Evolutionary conservation across 2,797 vertebrate genomes (phyloP).

Genomic region (Scyliorhinus canicula): DNA sequence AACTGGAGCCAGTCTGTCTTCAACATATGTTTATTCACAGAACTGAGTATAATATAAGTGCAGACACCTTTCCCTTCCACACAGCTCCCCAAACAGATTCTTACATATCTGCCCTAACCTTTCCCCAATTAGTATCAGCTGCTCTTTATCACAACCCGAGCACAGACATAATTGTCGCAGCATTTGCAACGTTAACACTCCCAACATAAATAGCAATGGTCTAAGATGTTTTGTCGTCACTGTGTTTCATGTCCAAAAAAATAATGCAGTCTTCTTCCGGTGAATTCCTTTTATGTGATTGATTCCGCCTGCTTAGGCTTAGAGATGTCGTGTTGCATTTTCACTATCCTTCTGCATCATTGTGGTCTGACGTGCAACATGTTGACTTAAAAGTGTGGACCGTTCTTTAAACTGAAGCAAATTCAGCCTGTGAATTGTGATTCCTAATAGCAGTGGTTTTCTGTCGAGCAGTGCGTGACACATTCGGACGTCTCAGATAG

Average conservation of each 20-base stretch:
- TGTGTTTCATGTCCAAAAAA: background rate
- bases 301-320: background rate
- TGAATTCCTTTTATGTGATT: background rate
- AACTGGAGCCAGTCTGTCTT: too few species aligned
- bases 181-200: too few species aligned
- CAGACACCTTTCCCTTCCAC: too few species aligned
- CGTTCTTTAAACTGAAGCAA: background rate
- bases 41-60: too few species aligned
- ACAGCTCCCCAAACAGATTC: too few species aligned
- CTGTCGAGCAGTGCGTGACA: too few species aligned
- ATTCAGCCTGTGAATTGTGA: background rate
- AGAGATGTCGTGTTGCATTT: background rate
- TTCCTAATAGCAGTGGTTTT: background rate
- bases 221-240: background rate
- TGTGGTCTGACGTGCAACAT: background rate
- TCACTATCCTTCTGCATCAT: background rate
- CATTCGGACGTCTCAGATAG: background rate
- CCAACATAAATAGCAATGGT: background rate
- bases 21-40: too few species aligned
- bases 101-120: too few species aligned
- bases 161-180: too few species aligned
- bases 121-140: too few species aligned
- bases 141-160: too few species aligned
- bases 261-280: background rate
- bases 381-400: background rate